Evolutionary conservation across 2,113 vertebrate genomes (phyloP), one percentile per base, ranked within the genome.

Genomic region (Ramphastos sulfuratus): DNA sequence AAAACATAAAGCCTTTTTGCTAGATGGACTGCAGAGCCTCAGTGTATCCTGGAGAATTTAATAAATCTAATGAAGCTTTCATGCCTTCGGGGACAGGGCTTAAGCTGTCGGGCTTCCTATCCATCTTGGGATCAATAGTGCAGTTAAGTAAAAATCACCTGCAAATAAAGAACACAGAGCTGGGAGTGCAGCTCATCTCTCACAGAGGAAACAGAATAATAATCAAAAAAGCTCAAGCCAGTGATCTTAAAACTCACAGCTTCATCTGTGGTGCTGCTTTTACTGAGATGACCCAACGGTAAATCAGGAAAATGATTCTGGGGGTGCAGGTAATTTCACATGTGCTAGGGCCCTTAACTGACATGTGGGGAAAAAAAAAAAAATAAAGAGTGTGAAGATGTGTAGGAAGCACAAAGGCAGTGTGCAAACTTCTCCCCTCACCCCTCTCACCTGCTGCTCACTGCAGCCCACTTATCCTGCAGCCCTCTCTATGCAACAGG

Each of bases 31-130:
- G 78, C 84, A 91, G 67, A 76, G 19, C 18, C 59, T 60, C 25
- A 50, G 24, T 52, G 3, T 66, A 44, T 87, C 48, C 56, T 80
- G 60, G 87, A 87, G 37, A 83, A 87, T 94, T 95, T 85, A 44
- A 92, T 93, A 94, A 96, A 89, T 94, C 79, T 96, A 89, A 92
- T 80, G 89, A 89, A 95, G 89, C 64, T 85, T 95, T 95, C 84
- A 63, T 30, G 82, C 78, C 79, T 80, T 76, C 1, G 2, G 91
- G 89, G 85, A 82, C 75, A 85, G 69, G 69, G 61, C 72, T 76
- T 80, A 77, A 66, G 78, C 82, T 95, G 50, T 75, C 4, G 7
- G 67, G 63, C 52, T 94, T 73, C 67, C 91, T 79, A 92, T 95
- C 89, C 82, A 81, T 96, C 94, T 91, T 67, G 42, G 91, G 95